Evolutionary conservation across 2,888 invertebrate species (phyloP), one percentile per base, ranked within the genome.

Genomic region (Autographa pulchrina): DNA sequence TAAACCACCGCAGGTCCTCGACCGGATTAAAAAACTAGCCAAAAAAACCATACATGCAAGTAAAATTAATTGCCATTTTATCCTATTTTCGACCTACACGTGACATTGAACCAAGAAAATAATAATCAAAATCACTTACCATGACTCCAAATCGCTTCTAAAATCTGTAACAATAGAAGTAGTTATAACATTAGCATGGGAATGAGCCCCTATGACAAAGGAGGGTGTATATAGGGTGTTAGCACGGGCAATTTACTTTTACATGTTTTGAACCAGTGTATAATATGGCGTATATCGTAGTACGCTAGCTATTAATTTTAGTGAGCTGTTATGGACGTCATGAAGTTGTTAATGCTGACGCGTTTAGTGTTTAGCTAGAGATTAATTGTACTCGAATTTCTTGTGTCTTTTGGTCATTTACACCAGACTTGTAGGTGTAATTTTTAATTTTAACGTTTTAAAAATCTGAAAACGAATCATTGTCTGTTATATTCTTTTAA

Each of bases 171-270:
- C 87, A 88, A 86, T 66, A 58, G n/a, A n/a, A n/a, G 7, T 18
- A 66, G 79, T 75, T 84, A 82, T 86, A 67, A 85, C 68, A 90
- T 90, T 90, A 80, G 54, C 90, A 90, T 90, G 74, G 62, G 65
- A 89, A 90, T 88, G 20, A 72, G 70, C 64, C 18, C 38, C 20
- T 38, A 81, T 65, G 74, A 72, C 41, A 71, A 67, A 67, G 18
- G 62, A 62, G 25, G 2, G 16, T 43, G 66, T 61, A 59, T 63
- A 82, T 70, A 76, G 70, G 59, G 31, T 66, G 38, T 70, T 60
- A 70, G 71, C 61, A 80, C 76, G 84, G 62, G 13, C 79, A 68
- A 78, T 86, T 70, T 70, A 74, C 32, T 75, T 77, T 79, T 62
- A 80, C 72, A 66, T 38, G 74, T 43, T 76, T 67, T 56, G 68